Evolutionary conservation across 2,113 vertebrate species (phyloP), one percentile per base, ranked within the genome.

Genomic region (Eptesicus fuscus): DNA sequence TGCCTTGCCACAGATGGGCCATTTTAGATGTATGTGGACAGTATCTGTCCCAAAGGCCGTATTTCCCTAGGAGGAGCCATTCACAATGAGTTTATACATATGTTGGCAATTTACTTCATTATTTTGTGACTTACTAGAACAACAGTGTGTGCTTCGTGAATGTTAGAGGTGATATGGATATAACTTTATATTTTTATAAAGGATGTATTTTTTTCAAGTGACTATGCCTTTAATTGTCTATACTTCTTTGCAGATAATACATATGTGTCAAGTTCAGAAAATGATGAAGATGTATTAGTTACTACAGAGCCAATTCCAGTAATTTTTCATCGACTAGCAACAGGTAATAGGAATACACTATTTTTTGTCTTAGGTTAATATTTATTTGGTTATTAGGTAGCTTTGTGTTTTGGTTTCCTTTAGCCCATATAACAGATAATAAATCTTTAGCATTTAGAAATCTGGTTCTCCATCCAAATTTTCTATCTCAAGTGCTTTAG

Each of bases 241-340:
- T 97, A 96, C 96, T 97, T 91, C 93, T 80, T 98, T 14, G 2
- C 97, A 99, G 99, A 99, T 97, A 99, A 99, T 97, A 99, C 99
- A 0, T 99, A 99, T 0, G 99, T 99, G 92, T 99, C 99, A 97
- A 99, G 99, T 98, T 99, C 99, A 96, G 99, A 99, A 97, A 99
- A 99, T 1, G 98, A 99, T 91, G 99, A 99, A 98, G 99, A 99
- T 95, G 99, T 99, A 32, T 98, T 99, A 98, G 99, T 99, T 95
- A 99, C 99, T 83, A 99, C 99, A 97, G 99, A 99, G 91, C 99
- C 99, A 88, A 99, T 99, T 95, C 99, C 99, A 91, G 98, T 99
- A 77, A 99, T 99, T 98, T 99, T 99, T 96, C 98, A 99, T 94
- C 98, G 98, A 97, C 99, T 99, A 49, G 97, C 99, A 97, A 98